These are phyloP conservation scores for Tympanuchus pallidicinctus DNA, from an alignment of 2,113 vertebrate genomes.

Conservation along the genomic window DNA sequence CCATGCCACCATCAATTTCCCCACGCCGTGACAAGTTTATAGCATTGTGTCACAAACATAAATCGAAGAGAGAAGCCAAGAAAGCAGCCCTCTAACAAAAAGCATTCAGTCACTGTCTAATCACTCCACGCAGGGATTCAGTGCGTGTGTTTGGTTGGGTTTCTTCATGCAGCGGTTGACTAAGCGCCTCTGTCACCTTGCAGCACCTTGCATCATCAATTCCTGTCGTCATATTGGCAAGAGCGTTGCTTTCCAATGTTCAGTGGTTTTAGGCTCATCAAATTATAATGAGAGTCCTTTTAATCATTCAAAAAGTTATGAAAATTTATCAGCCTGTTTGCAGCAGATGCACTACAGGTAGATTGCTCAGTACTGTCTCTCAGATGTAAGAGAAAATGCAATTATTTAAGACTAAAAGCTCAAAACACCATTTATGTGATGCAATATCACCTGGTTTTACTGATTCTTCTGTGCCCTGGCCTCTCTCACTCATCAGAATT, in stretches of 20 bases:
- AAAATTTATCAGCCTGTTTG: no score
- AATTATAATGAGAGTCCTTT: not conserved
- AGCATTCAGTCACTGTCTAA: not conserved
- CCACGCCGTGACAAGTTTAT: accelerated
- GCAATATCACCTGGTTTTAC: accelerated
- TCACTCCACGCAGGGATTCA: accelerated
- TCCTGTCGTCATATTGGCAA: accelerated
- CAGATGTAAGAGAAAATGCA: not conserved
- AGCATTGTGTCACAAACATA: not conserved
- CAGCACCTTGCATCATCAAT: not conserved
- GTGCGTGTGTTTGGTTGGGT: accelerated
- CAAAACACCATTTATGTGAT: accelerated
- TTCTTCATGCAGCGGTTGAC: not conserved
- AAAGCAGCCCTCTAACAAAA: not conserved
- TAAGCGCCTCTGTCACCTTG: not conserved
- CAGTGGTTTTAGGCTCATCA: not conserved
- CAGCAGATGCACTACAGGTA: no score
- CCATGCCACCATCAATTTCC: not conserved
- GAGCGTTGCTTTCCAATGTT: not conserved
- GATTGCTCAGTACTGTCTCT: not conserved
- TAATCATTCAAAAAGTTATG: not conserved
- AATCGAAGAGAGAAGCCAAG: not conserved
- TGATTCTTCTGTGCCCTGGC: not conserved
- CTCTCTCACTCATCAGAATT: not conserved
- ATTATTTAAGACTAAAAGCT: not conserved